Evolutionary conservation across 1,140 invertebrate species (phyloP).

Genomic region (Zaprionus capensis): DNA sequence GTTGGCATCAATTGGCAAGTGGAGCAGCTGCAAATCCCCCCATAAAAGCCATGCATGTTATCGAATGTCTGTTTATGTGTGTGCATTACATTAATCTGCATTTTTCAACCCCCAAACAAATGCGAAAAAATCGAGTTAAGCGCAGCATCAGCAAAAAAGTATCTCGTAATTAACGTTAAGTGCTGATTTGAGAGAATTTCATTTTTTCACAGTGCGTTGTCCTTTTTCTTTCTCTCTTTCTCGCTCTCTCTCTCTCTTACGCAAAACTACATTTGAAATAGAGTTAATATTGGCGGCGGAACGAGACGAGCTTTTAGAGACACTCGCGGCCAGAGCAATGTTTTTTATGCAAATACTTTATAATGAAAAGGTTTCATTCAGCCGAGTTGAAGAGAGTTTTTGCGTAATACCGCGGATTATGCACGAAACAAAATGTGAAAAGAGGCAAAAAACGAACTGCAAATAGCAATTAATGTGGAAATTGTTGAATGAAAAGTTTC

Average conservation of each 20-base stretch:
- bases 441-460: background rate
- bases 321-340: background rate
- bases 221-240: background rate
- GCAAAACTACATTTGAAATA: constrained; percentile 20
- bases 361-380: constrained; percentile 14
- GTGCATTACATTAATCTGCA: constrained; percentile 65
- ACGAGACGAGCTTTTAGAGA: constrained; percentile 17
- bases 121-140: constrained; percentile 58
- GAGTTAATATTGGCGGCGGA: constrained; percentile 31
- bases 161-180: constrained; percentile 73
- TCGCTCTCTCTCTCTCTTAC: background rate
- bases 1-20: constrained; percentile 59
- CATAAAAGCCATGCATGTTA: background rate
- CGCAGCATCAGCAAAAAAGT: constrained; percentile 61
- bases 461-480: background rate
- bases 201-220: constrained; percentile 16
- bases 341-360: constrained; percentile 18
- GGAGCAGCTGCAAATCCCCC: constrained; percentile 37
- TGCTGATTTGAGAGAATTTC: constrained; percentile 66
- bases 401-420: constrained; percentile 7
- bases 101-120: background rate
- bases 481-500: background rate
- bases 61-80: constrained; percentile 12
- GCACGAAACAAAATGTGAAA: constrained; percentile 8
- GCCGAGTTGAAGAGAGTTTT: constrained; percentile 10